Percentiles rank a stretch among this genome's conserved stretches.
Conservation (phyloP, 2,113 vertebrate species). For the Edolisoma coerulescens region DNA sequence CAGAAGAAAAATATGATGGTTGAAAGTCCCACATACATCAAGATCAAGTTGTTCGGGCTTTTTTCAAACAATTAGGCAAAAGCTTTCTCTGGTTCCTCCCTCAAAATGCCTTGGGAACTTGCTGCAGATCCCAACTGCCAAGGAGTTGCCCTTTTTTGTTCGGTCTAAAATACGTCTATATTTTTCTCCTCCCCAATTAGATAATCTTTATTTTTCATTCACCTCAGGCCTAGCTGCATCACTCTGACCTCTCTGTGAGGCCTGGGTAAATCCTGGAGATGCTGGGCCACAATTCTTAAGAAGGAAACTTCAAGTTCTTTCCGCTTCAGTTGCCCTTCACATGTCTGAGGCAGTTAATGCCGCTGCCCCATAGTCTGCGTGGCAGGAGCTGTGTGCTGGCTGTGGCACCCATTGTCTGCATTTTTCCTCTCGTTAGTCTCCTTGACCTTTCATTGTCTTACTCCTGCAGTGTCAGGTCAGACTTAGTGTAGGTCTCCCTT, state of each 20-base stretch:
- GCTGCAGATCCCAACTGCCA: not conserved
- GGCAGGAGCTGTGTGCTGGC: slow-evolving; percentile 66
- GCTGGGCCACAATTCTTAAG: slow-evolving; percentile 66
- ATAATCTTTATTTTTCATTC: slow-evolving; percentile 58
- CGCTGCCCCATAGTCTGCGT: slow-evolving; percentile 64
- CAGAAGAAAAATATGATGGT: not conserved
- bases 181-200: slow-evolving; percentile 17
- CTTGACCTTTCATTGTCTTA: slow-evolving; percentile 81
- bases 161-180: not conserved
- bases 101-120: not conserved
- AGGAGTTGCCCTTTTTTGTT: not conserved
- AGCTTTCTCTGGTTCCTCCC: not conserved
- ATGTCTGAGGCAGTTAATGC: slow-evolving; percentile 74
- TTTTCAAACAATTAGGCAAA: not conserved
- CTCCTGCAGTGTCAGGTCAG: slow-evolving; percentile 73
- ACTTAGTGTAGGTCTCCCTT: slow-evolving; percentile 75
- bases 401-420: slow-evolving; percentile 74
- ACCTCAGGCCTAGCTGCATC: slow-evolving; percentile 28
- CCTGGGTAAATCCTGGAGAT: slow-evolving; percentile 63
- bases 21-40: not conserved
- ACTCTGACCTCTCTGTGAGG: slow-evolving; percentile 69
- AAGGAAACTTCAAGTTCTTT: slow-evolving; percentile 78
- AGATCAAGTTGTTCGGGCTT: not conserved
- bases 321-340: slow-evolving; percentile 75
- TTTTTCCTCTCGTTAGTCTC: slow-evolving; percentile 81